These are phyloP conservation scores for Myodes glareolus DNA, from an alignment of 2,113 vertebrate species.

Conservation along the genomic window DNA sequence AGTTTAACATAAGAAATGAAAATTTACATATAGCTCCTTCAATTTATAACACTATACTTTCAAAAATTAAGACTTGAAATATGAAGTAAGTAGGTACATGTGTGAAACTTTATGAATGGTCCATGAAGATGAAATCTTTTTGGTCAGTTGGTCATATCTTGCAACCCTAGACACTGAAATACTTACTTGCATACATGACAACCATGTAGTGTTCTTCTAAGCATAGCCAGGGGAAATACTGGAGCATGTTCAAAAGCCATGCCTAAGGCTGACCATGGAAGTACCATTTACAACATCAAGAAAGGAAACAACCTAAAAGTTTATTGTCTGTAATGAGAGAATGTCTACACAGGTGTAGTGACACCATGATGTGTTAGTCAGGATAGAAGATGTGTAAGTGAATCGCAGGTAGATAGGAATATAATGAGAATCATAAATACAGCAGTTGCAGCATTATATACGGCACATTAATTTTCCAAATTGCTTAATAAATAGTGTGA, in stretches of 20 bases:
- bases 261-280: not conserved
- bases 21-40: not conserved
- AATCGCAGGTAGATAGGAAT: not conserved
- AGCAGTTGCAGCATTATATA: not conserved
- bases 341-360: not conserved
- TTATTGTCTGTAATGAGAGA: not conserved
- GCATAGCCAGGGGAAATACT: not conserved
- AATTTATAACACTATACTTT: not conserved
- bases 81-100: not conserved
- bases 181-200: not conserved
- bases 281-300: not conserved
- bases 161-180: not conserved
- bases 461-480: no score
- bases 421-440: conserved; percentile 1
- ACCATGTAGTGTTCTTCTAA: not conserved
- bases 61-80: not conserved
- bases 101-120: not conserved
- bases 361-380: not conserved
- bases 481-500: not conserved
- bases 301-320: not conserved
- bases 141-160: not conserved
- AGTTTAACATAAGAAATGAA: not conserved
- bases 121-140: not conserved
- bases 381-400: not conserved
- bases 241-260: not conserved